Evolutionary conservation across 2,888 invertebrate genomes (phyloP).

Genomic region (Andrena haemorrhoa): DNA sequence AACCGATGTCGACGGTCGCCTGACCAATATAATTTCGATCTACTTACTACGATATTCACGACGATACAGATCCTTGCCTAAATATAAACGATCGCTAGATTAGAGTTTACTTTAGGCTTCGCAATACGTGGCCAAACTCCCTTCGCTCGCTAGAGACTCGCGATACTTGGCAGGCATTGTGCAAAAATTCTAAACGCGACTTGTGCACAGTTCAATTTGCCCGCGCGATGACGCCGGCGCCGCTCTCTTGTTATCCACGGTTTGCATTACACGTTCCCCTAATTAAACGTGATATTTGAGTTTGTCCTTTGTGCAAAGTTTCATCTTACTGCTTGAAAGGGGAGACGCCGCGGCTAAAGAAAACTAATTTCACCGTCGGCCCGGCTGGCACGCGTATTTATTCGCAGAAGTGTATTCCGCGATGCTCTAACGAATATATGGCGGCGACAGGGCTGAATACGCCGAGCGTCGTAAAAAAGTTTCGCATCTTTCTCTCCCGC

Average conservation of each 20-base stretch:
- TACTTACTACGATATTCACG: no score
- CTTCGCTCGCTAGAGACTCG: no score
- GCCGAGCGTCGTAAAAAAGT: constrained; percentile 28
- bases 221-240: not conserved
- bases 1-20: no score
- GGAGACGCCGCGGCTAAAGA: constrained; percentile 34
- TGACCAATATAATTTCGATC: no score
- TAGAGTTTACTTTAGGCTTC: not conserved
- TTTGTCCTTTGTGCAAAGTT: constrained; percentile 56
- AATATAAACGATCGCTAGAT: not conserved
- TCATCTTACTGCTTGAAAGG: constrained; percentile 42
- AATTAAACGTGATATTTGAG: constrained; percentile 62
- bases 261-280: constrained; percentile 45
- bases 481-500: constrained; percentile 1
- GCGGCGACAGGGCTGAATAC: constrained; percentile 8
- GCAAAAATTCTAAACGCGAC: constrained; percentile 54
- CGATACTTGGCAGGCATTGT: constrained; percentile 12
- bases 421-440: constrained; percentile 50
- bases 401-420: constrained; percentile 32
- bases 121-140: not conserved
- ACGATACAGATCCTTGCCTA: not conserved
- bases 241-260: not conserved
- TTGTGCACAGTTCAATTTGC: constrained; percentile 44
- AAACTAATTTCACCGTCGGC: constrained; percentile 57
- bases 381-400: constrained; percentile 19